A percentile compares a stretch with the other conserved stretches of the same genome.
These are phyloP conservation scores for Drosophila simulans DNA, from an alignment of 1,140 invertebrate genomes.

Conservation along the genomic window DNA sequence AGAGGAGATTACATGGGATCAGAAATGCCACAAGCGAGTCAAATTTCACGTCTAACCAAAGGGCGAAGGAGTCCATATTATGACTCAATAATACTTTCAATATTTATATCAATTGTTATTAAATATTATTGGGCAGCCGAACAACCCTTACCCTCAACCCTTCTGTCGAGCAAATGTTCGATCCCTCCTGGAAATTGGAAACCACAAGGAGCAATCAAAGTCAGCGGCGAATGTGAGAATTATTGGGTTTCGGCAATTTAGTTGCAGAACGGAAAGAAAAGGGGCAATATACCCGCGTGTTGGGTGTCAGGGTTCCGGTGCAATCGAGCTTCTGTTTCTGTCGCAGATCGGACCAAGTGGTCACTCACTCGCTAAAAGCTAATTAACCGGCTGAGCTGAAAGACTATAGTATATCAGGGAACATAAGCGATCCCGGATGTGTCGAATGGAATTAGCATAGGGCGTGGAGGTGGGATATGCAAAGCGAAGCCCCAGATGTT, in stretches of 20 bases:
- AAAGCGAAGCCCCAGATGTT: constrained; percentile 50
- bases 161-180: neutral
- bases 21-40: constrained; percentile 14
- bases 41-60: constrained; percentile 27
- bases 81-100: constrained; percentile 77
- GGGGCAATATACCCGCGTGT: constrained; percentile 35
- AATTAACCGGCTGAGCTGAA: constrained; percentile 48
- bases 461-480: constrained; percentile 2
- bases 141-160: constrained; percentile 55
- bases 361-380: constrained; percentile 27
- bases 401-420: constrained; percentile 63
- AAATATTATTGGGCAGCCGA: constrained; percentile 59
- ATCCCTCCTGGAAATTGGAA: constrained; percentile 52
- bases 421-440: constrained; percentile 50
- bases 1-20: constrained; percentile 38
- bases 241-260: constrained; percentile 70
- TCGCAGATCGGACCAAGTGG: constrained; percentile 24
- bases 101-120: constrained; percentile 80
- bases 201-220: constrained; percentile 67
- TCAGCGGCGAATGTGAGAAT: constrained; percentile 49
- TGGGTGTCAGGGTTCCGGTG: constrained; percentile 58
- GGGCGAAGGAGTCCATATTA: constrained; percentile 42
- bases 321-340: constrained; percentile 17
- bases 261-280: neutral
- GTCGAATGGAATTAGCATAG: constrained; percentile 49